Evolutionary conservation across 2,113 vertebrate genomes (phyloP).

Genomic region (Nesogale talazaci): DNA sequence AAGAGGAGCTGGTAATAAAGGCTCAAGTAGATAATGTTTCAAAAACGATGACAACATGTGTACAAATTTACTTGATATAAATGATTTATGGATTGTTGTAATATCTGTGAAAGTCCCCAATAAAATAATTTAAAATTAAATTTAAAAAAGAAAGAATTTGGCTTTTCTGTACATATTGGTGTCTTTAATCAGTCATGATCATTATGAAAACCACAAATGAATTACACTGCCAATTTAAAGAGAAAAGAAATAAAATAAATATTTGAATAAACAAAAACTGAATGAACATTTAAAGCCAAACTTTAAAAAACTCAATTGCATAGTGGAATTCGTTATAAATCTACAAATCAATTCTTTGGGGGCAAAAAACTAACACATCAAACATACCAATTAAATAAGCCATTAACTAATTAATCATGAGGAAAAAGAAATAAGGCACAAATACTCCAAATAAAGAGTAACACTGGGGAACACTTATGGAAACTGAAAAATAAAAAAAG

Average conservation of each 20-base stretch:
- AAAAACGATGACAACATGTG: no score
- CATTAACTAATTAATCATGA: neutral
- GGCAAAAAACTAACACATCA: neutral
- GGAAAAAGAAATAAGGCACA: no score
- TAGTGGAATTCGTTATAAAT: conserved; percentile 7
- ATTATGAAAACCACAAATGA: neutral
- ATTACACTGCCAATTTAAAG: neutral
- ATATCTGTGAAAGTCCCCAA: no score
- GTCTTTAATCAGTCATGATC: neutral
- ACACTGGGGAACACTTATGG: no score
- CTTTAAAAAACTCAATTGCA: neutral
- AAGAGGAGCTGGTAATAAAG: no score
- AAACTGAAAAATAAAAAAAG: no score
- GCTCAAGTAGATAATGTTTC: no score
- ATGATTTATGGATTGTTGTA: no score
- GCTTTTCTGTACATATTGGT: neutral
- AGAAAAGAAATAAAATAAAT: neutral
- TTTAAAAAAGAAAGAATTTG: neutral
- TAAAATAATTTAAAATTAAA: no score
- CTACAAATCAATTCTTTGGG: neutral
- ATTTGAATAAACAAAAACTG: neutral
- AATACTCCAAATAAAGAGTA: no score
- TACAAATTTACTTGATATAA: no score
- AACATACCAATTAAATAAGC: neutral
- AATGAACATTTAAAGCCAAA: conserved; percentile 13